Conservation (phyloP, 1,140 invertebrate genomes). For the Brevipalpus yothersi region DNA sequence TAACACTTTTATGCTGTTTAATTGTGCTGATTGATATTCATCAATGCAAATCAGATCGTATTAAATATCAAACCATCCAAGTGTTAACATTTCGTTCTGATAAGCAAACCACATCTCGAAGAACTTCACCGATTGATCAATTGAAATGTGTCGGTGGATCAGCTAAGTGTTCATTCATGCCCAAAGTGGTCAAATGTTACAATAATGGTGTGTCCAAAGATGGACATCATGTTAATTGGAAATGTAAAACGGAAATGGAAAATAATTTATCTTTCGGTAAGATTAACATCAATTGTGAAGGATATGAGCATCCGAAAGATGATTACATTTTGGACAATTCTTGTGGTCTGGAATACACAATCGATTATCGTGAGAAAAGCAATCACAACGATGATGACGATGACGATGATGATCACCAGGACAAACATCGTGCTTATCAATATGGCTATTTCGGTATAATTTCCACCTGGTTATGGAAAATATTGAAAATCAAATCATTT, state of each 20-base stretch:
- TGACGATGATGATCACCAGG: background rate
- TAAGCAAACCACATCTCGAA: conserved; percentile 22
- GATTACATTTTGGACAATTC: conserved; percentile 28
- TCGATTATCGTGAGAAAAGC: background rate
- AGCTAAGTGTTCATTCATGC: conserved; percentile 15
- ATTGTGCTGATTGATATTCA: too few relatives aligned
- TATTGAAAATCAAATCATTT: too few relatives aligned
- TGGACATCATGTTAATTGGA: conserved; percentile 25
- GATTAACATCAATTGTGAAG: conserved; percentile 19
- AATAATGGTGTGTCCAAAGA: conserved; percentile 23
- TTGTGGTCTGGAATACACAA: conserved; percentile 20
- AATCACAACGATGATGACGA: background rate
- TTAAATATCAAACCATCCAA: too few relatives aligned
- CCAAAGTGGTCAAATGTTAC: conserved; percentile 29
- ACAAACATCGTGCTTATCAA: background rate
- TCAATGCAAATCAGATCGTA: too few relatives aligned
- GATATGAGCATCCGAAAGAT: conserved; percentile 30
- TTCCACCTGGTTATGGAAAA: too few relatives aligned
- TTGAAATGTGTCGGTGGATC: conserved; percentile 29
- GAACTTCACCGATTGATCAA: conserved; percentile 27
- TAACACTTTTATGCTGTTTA: too few relatives aligned
- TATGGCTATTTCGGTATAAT: too few relatives aligned
- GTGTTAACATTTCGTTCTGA: conserved; percentile 24
- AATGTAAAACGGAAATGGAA: too few relatives aligned
- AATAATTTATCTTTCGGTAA: conserved; percentile 28